Conservation (phyloP, 2,113 vertebrate species). For the western clawed frog (Xenopus tropicalis) region DNA sequence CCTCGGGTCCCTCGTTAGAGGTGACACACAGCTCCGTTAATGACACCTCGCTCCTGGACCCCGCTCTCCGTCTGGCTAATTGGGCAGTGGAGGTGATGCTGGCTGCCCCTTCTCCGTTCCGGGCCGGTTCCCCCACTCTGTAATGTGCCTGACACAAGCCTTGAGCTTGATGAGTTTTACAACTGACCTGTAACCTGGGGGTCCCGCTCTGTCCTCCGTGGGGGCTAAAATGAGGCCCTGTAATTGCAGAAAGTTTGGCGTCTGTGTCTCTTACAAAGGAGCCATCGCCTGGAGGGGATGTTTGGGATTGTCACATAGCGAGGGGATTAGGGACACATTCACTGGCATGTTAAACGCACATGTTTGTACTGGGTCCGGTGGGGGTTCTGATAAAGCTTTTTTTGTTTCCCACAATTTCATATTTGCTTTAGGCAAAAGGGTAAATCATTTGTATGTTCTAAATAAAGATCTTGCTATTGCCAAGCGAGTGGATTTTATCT, state of each 20-base stretch:
- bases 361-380: too few species aligned
- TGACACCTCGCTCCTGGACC: slow-evolving; percentile 16
- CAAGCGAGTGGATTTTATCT: too few species aligned
- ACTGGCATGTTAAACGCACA: too few species aligned
- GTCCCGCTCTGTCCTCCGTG: slow-evolving; percentile 5
- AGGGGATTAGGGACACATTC: too few species aligned
- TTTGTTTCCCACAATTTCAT: too few species aligned
- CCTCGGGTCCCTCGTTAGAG: slow-evolving; percentile 38
- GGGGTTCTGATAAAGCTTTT: too few species aligned
- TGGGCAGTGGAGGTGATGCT: slow-evolving; percentile 28
- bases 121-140: slow-evolving; percentile 25
- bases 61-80: slow-evolving; percentile 24
- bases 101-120: slow-evolving; percentile 24
- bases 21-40: slow-evolving; percentile 35
- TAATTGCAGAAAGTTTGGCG: not conserved
- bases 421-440: too few species aligned
- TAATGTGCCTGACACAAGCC: slow-evolving; percentile 29
- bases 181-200: slow-evolving; percentile 17
- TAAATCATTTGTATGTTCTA: too few species aligned
- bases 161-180: slow-evolving; percentile 36
- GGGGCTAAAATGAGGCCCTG: not conserved
- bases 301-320: too few species aligned
- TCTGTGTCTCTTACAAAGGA: not conserved
- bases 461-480: too few species aligned
- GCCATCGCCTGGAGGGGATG: not conserved